Evolutionary conservation across 2,888 invertebrate genomes (phyloP).

Genomic region (Pseudococcus jackbeardsleyi): DNA sequence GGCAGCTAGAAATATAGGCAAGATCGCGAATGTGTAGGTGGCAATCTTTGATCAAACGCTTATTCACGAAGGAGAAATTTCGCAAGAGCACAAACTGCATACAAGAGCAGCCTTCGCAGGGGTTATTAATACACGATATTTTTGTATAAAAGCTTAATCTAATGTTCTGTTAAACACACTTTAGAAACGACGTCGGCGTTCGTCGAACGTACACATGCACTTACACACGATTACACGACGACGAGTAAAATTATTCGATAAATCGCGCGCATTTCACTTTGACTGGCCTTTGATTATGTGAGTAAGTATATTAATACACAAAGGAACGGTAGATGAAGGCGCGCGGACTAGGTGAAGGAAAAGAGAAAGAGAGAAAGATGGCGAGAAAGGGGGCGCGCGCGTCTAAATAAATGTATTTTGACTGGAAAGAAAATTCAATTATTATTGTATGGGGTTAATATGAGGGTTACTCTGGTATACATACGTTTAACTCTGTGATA

Average conservation of each 20-base stretch:
- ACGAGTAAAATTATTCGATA: constrained; percentile 31
- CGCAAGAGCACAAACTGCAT: too few relatives aligned
- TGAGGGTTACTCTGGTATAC: constrained; percentile 60
- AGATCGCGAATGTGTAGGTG: too few relatives aligned
- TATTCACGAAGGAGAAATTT: too few relatives aligned
- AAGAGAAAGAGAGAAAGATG: neutral
- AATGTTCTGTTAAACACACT: constrained; percentile 27
- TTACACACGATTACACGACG: neutral
- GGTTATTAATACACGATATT: constrained; percentile 13
- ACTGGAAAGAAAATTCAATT: constrained; percentile 59
- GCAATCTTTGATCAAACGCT: too few relatives aligned
- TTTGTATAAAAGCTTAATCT: constrained; percentile 3
- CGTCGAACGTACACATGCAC: neutral
- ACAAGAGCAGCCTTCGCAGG: too few relatives aligned
- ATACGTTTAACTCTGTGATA: constrained; percentile 55
- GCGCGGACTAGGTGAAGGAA: constrained; percentile 54
- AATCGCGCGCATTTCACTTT: constrained; percentile 37
- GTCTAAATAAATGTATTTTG: constrained; percentile 62
- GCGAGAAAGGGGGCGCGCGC: neutral
- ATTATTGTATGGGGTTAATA: constrained; percentile 62
- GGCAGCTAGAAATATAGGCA: too few relatives aligned
- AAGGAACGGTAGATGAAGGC: constrained; percentile 25
- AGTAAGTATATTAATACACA: constrained; percentile 37
- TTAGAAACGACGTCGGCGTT: neutral
- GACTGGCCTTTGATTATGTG: constrained; percentile 37